Percentiles rank a stretch among this genome's conserved stretches.
Evolutionary conservation across 2,797 vertebrate genomes (phyloP).

Genomic region (Botia kubotai): DNA sequence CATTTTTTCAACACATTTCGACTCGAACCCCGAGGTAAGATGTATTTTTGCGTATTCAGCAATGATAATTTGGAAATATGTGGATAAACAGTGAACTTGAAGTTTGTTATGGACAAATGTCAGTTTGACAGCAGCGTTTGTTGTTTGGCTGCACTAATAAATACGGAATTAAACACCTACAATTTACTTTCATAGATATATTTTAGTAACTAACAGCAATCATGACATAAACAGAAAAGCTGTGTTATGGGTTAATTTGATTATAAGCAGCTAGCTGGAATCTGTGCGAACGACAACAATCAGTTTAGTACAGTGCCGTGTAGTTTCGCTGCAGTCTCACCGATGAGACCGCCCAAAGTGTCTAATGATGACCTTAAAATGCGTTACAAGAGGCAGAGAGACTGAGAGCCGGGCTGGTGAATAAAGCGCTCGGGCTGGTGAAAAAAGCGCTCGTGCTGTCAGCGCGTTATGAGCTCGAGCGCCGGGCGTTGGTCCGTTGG

Average conservation of each 20-base stretch:
- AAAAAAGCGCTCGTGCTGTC: conserved; percentile 15
- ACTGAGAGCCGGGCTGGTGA: not conserved
- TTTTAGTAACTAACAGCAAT: not conserved
- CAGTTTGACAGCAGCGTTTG: conserved; percentile 15
- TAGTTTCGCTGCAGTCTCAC: not conserved
- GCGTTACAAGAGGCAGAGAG: too few relatives aligned
- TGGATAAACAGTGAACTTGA: not conserved
- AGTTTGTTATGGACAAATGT: not conserved
- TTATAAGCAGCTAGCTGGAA: not conserved
- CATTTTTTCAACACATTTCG: not conserved
- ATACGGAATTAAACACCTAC: not conserved
- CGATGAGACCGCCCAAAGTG: not conserved
- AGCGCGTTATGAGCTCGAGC: not conserved
- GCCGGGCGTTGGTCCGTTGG: conserved; percentile 55
- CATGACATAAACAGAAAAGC: not conserved
- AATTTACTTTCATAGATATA: not conserved
- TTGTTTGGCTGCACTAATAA: not conserved
- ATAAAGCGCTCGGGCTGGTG: not conserved
- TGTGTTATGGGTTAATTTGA: not conserved
- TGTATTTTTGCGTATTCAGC: accelerated
- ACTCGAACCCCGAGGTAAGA: conserved; percentile 7
- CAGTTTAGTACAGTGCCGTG: not conserved
- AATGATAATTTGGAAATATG: not conserved
- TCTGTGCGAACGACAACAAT: not conserved
- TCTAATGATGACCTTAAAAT: not conserved